Evolutionary conservation across 2,888 invertebrate genomes (phyloP).

Genomic region (Ganaspis brasiliensis): DNA sequence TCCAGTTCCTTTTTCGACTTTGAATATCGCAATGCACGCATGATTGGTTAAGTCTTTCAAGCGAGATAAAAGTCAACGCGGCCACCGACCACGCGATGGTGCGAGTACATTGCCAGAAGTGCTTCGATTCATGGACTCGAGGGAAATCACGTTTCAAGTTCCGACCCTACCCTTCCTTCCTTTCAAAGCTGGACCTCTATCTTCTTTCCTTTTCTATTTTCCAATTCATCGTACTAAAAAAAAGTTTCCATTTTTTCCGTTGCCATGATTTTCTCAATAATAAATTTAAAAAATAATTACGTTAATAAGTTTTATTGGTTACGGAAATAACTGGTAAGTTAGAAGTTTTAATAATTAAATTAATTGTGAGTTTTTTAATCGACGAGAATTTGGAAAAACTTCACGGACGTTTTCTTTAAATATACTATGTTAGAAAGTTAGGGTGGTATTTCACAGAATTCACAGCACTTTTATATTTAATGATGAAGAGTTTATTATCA

Average conservation of each 20-base stretch:
- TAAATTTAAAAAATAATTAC: background rate
- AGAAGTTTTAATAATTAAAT: too few relatives aligned
- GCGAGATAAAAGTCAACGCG: constrained; percentile 71
- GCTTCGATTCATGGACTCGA: constrained; percentile 77
- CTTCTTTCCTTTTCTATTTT: constrained; percentile 49
- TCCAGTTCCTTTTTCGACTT: constrained; percentile 62
- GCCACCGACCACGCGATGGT: constrained; percentile 66
- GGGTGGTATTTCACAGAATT: too few relatives aligned
- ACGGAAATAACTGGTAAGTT: too few relatives aligned
- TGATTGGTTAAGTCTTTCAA: constrained; percentile 76
- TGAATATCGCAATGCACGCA: constrained; percentile 77
- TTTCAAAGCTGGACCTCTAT: constrained; percentile 55
- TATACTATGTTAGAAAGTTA: too few relatives aligned
- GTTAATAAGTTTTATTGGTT: too few relatives aligned
- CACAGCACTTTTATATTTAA: too few relatives aligned
- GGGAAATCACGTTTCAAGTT: constrained; percentile 80
- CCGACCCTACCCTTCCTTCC: constrained; percentile 59
- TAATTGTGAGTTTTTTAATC: too few relatives aligned
- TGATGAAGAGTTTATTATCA: too few relatives aligned
- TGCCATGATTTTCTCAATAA: background rate
- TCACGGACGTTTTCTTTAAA: too few relatives aligned
- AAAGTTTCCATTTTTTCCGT: background rate
- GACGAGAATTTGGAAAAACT: too few relatives aligned
- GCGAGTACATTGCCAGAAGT: constrained; percentile 77
- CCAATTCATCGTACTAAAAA: background rate